These are phyloP conservation scores for Odontophorus gujanensis DNA, from an alignment of 2,113 vertebrate species.

Conservation along the genomic window DNA sequence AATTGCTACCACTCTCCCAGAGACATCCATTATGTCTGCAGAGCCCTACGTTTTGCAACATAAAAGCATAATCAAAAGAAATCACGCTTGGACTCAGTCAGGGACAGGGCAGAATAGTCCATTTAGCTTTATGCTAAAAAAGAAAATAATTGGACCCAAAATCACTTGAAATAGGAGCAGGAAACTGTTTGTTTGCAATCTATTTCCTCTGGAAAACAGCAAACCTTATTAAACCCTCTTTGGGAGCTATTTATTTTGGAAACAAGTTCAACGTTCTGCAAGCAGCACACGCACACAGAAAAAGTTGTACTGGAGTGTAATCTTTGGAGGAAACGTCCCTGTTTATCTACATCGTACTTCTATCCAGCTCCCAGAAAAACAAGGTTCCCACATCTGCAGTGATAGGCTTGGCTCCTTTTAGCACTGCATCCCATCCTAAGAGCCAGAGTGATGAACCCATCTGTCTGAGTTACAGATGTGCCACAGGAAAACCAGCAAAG, in stretches of 20 bases:
- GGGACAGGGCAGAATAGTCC: conserved; percentile 78
- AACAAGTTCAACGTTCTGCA: conserved; percentile 71
- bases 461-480: not conserved
- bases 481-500: not conserved
- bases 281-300: conserved; percentile 18
- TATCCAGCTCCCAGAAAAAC: conserved; percentile 44
- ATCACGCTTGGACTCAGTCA: conserved; percentile 77
- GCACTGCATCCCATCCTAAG: not conserved
- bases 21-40: conserved; percentile 76
- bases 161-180: conserved; percentile 81
- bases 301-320: conserved; percentile 11
- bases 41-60: conserved; percentile 70
- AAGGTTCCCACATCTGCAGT: not conserved
- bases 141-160: conserved; percentile 82
- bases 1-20: conserved; percentile 76
- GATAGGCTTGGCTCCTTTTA: not conserved
- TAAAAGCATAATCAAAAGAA: conserved; percentile 85
- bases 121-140: conserved; percentile 83
- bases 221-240: conserved; percentile 78
- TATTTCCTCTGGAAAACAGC: conserved; percentile 76
- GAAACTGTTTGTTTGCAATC: conserved; percentile 82
- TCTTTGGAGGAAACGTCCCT: conserved; percentile 26
- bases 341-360: conserved; percentile 29
- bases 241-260: conserved; percentile 82
- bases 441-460: not conserved